phyloP scores from a whole-genome alignment of 2,113 vertebrate species.

The Leptobrachium ailaonicum region DNA sequence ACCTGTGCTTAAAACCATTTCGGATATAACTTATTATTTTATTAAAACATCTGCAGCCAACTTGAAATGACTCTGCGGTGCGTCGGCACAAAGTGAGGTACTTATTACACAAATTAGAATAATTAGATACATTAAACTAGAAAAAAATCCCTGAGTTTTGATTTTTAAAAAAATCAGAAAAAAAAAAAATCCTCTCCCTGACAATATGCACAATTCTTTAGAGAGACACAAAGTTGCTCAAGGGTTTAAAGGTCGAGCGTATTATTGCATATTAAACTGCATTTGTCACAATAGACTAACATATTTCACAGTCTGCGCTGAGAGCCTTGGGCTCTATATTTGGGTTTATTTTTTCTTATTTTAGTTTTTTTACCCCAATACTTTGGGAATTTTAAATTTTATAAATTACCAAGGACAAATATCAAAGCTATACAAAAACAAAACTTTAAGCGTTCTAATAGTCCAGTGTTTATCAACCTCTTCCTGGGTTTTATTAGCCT shows the following conservation, averaged over 20 bases:
- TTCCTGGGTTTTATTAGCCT: no score
- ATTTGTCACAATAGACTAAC: background rate
- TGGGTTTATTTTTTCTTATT: background rate
- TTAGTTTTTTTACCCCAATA: background rate
- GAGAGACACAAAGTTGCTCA: background rate
- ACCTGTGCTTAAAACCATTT: no score
- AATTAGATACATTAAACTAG: slow-evolving; percentile 22
- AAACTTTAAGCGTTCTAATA: background rate
- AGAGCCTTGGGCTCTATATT: background rate
- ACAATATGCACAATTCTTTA: slow-evolving; percentile 16
- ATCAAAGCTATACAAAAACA: background rate
- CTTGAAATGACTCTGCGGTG: slow-evolving; percentile 51
- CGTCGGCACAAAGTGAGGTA: slow-evolving; percentile 45
- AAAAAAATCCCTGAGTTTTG: slow-evolving; percentile 41
- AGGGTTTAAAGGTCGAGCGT: background rate
- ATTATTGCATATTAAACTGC: background rate
- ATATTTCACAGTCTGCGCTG: background rate
- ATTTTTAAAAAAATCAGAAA: background rate
- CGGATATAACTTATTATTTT: background rate
- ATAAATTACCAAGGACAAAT: background rate
- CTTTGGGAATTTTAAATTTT: background rate
- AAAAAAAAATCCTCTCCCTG: slow-evolving; percentile 16
- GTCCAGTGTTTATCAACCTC: background rate
- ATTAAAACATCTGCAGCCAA: slow-evolving; percentile 8
- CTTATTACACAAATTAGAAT: slow-evolving; percentile 16